phyloP scores from a whole-genome alignment of 2,113 vertebrate species.

The Tachuris rubrigastra region DNA sequence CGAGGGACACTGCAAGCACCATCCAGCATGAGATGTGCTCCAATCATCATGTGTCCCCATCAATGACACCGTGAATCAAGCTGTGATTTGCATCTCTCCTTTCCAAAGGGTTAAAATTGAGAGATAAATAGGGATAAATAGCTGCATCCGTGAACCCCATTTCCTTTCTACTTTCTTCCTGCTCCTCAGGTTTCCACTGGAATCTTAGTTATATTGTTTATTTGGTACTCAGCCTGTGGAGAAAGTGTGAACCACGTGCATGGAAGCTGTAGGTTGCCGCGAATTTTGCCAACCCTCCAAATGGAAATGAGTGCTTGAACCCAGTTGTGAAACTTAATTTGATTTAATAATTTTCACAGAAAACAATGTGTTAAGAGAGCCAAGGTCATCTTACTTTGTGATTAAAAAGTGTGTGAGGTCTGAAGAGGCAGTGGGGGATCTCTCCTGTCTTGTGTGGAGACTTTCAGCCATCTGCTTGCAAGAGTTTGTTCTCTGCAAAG shows the following conservation, averaged over 20 bases:
- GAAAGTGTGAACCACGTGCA: neutral
- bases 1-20: neutral
- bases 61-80: neutral
- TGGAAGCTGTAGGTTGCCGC: neutral
- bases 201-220: neutral
- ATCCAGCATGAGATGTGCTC: neutral
- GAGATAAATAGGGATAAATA: neutral
- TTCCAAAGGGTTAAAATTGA: neutral
- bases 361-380: neutral
- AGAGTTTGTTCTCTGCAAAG: neutral
- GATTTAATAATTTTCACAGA: neutral
- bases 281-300: neutral
- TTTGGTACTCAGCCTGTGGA: neutral
- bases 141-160: neutral
- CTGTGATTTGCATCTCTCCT: neutral
- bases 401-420: neutral
- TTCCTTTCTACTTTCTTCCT: neutral
- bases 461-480: neutral
- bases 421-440: neutral
- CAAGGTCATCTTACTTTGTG: neutral
- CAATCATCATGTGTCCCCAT: accelerated
- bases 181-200: neutral
- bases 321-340: neutral
- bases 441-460: neutral
- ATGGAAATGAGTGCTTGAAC: neutral